These are phyloP conservation scores for Orthosia incerta DNA, from an alignment of 2,888 invertebrate genomes.

Conservation along the genomic window DNA sequence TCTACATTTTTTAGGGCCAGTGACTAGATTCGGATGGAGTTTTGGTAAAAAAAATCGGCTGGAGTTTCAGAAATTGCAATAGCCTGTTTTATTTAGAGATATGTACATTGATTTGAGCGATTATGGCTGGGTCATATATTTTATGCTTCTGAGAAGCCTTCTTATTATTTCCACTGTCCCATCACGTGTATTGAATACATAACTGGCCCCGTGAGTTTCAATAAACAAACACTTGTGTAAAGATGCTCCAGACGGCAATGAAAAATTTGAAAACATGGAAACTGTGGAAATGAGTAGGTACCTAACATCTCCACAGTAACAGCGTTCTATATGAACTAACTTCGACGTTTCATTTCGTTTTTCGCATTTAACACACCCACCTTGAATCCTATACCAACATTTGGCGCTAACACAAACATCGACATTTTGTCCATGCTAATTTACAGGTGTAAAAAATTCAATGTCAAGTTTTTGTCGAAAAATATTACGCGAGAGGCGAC, in stretches of 20 bases:
- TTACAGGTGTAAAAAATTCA: slow-evolving; percentile 54
- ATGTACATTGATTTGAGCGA: not conserved
- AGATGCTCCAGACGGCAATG: not conserved
- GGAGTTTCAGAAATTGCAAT: not conserved
- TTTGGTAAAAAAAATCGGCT: not conserved
- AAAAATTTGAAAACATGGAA: slow-evolving; percentile 10
- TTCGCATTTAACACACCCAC: slow-evolving; percentile 41
- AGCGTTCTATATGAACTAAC: not conserved
- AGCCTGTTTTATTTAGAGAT: not conserved
- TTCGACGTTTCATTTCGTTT: not conserved
- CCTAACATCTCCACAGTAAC: not conserved
- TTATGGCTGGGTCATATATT: too few relatives aligned
- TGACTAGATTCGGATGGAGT: not conserved
- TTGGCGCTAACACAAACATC: slow-evolving; percentile 1
- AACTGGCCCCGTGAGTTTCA: not conserved
- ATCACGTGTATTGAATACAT: not conserved
- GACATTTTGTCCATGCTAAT: slow-evolving; percentile 19
- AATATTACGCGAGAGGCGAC: slow-evolving; percentile 63
- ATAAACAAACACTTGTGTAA: slow-evolving; percentile 26
- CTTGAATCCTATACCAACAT: slow-evolving; percentile 4
- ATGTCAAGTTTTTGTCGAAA: slow-evolving; percentile 59
- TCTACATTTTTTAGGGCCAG: not conserved
- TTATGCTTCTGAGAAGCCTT: not conserved
- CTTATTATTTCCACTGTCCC: not conserved
- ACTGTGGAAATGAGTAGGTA: too few relatives aligned